Base-by-base conservation (phyloP, 2,113 vertebrate genomes). In the Todiramphus chloris region DNA sequence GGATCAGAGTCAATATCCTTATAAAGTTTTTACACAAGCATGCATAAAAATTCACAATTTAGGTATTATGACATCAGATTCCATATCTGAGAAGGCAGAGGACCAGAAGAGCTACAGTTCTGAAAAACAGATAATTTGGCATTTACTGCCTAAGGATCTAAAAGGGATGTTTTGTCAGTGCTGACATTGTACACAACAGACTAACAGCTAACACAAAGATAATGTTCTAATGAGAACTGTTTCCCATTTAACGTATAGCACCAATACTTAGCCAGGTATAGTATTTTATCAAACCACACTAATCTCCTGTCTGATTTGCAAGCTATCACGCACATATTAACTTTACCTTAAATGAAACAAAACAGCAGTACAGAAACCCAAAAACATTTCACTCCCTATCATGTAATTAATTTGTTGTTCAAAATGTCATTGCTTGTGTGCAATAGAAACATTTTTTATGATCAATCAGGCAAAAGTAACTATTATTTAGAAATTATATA, bases 321-420 rank as follows among this genome's bases (percentile, higher is more conserved):
- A 90, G 64, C 44, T 46, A 59, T n/a, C 55, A n/a, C 1, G 6
- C 4, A 1, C 72, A 11, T 44, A 66, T 93, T 93, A 93, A 89
- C 43, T 89, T 88, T 31, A 82, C n/a, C 11, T 89, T 89, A 94
- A 97, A 50, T 4, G 75, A 89, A 86, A 94, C 86, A 78, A 87
- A 81, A 48, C 59, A 83, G 64, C 67, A 67, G 35, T 78, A 24
- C 12, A 46, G 31, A 94, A 77, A 90, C 16, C 55, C 70, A 58
- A 74, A 80, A 96, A 89, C 63, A 88, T 62, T 88, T 84, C 77
- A 19, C 51, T 94, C 27, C 58, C 41, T 69, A 86, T 60, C 63
- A 39, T 11, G 41, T 85, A 92, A 96, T 97, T 94, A 94, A 92
- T 95, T 83, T 96, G 92, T 97, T 82, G 85, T 79, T 94, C 60